These are phyloP conservation scores for Nanorana parkeri DNA, from an alignment of 2,113 vertebrate species.

Conservation along the genomic window DNA sequence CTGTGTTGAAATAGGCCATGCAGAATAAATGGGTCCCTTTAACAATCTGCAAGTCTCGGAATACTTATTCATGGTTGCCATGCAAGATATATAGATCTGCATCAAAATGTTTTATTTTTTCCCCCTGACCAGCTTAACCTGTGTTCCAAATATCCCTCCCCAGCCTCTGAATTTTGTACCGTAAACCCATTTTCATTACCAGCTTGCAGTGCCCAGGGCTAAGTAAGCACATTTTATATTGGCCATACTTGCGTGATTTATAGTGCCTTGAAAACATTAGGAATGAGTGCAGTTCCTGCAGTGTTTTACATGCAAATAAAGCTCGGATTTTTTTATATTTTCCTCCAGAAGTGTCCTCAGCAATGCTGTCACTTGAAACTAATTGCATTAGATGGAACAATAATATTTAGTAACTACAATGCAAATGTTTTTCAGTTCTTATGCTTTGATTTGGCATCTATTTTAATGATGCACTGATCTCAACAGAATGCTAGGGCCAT, in stretches of 20 bases:
- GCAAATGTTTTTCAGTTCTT: too few species aligned
- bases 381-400: too few species aligned
- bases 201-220: conserved; percentile 59
- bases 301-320: neutral
- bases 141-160: neutral
- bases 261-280: conserved; percentile 5
- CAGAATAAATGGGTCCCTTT: too few species aligned
- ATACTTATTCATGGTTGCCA: too few species aligned
- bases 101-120: neutral
- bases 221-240: conserved; percentile 59
- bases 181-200: conserved; percentile 57
- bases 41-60: too few species aligned
- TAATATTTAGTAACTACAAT: too few species aligned
- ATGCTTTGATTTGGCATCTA: too few species aligned
- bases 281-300: conserved; percentile 27
- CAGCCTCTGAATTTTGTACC: conserved; percentile 8
- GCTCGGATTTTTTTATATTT: too few species aligned
- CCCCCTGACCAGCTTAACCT: conserved; percentile 6
- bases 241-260: conserved; percentile 63
- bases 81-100: neutral
- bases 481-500: conserved; percentile 62
- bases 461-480: conserved; percentile 60
- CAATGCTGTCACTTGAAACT: too few species aligned
- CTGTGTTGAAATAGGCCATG: too few species aligned
- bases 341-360: too few species aligned